Evolutionary conservation across 2,113 vertebrate genomes (phyloP), one percentile per base, ranked within the genome.

Genomic region (Quiscalus mexicanus): DNA sequence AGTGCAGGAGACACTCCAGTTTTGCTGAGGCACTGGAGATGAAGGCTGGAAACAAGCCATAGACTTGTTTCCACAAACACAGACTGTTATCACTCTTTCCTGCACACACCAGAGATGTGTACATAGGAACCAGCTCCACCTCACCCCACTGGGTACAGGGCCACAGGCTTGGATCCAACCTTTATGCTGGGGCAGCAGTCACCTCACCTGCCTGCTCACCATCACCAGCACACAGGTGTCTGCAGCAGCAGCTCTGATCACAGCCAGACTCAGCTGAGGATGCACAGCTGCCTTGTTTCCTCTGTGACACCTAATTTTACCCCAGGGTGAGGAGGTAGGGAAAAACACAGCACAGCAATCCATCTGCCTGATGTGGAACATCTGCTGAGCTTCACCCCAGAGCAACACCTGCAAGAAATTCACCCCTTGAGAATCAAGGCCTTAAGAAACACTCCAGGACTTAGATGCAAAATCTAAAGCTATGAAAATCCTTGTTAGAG

Each of bases 71-170:
- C 28, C 28, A 53, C 52, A 53, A 30, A 53, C 58, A 58, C 2
- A 1, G 53, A 42, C 49, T 20, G 44, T 47, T 62, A 81, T 33
- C 58, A 3, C 3, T 7, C 6, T 28, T 47, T 37, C 39, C 77
- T 73, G 59, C 15, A 5, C 28, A n/a, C 55, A 35, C 20, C 0
- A 0, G 53, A 78, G 39, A 28, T 0, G 7, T 8, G 81, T 74
- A 31, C 22, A 13, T n/a, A 65, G 45, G 47, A 58, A 33, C 0
- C 0, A 52, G 53, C 64, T 68, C 59, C 69, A 50, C 64, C 55
- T 44, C 10, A 2, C 33, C 28, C 30, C 41, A 11, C 25, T 8
- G 12, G 47, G 25, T 27, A 67, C 6, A 4, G 63, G 12, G 30
- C n/a, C 3, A 1, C 9, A 5, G 21, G 33, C 27, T 30, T 28